A percentile compares a stretch with the other conserved stretches of the same genome.
phyloP scores from a whole-genome alignment of 1,140 invertebrate species.

The Nasonia vitripennis region DNA sequence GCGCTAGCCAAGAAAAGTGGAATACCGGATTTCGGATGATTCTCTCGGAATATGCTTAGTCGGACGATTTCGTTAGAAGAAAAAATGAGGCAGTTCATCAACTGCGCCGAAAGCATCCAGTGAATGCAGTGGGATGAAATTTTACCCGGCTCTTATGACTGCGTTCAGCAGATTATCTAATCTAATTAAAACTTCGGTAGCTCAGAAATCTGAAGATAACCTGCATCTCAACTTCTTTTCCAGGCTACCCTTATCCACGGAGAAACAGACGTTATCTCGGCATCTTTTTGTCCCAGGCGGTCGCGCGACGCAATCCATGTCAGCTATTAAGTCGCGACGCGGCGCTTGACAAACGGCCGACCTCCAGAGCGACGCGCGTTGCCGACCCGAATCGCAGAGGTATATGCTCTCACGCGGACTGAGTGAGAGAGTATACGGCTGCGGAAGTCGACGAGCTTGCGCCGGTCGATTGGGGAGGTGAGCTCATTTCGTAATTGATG shows the following conservation, averaged over 20 bases:
- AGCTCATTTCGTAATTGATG: background rate
- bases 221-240: background rate
- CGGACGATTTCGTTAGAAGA: too few species aligned
- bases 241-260: background rate
- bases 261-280: background rate
- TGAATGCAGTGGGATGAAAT: too few species aligned
- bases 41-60: too few species aligned
- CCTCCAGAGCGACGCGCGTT: background rate
- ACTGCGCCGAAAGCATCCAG: background rate
- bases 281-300: constrained; percentile 2
- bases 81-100: background rate
- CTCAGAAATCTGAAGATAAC: background rate
- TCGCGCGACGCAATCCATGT: background rate
- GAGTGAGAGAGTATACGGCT: background rate
- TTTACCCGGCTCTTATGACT: too few species aligned
- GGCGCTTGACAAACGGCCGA: constrained; percentile 33
- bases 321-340: constrained; percentile 13
- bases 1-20: background rate
- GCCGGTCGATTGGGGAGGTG: background rate
- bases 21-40: too few species aligned
- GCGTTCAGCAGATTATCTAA: too few species aligned
- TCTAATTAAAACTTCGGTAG: too few species aligned
- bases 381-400: constrained; percentile 2
- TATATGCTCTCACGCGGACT: background rate
- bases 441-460: background rate